Base-by-base conservation (phyloP, 2,797 vertebrate genomes). In the Sebastiscus tertius region DNA sequence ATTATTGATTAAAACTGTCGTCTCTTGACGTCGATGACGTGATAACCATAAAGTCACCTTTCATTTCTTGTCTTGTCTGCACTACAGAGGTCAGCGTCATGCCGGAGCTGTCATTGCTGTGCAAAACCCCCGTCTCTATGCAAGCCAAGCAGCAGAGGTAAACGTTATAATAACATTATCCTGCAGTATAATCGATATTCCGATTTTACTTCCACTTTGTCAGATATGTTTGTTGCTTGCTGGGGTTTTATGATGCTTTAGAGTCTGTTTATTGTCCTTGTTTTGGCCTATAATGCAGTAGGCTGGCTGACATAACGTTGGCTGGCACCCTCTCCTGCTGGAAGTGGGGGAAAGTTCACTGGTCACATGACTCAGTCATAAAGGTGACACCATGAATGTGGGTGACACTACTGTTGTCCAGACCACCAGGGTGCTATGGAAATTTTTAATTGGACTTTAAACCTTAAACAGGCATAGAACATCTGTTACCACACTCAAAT, bases 311-410 rank as follows among this genome's bases (percentile, higher is more conserved):
- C 26, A 75, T 81, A 85, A 89, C 70, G 3, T 8, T 4, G 34
- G 0, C 13, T 39, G 36, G 36, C 60, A 3, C 18, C 36, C 36
- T 34, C 67, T 26, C 71, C 55, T 26, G 0, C 27, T n/a, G 56
- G 75, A 95, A 90, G 81, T 96, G 77, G 95, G 90, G 80, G 72
- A 96, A 95, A 93, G 95, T 93, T 96, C 92, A 95, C 12, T 2
- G 82, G 72, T 94, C 94, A 94, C 87, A 10, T 95, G 91, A 88
- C 49, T 14, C 13, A 2, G 18, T 58, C 20, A 12, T 72, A 86
- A 77, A 95, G 91, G 93, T 93, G 90, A 87, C 92, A 59, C 72
- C 24, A 0, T 22, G 24, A 5, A 83, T 80, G 76, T 86, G 72
- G 79, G 79, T 80, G 82, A 79, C 72, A 8, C 49, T 22, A n/a